Base-by-base conservation (phyloP, 2,797 vertebrate species). In the Spatula clypeata region DNA sequence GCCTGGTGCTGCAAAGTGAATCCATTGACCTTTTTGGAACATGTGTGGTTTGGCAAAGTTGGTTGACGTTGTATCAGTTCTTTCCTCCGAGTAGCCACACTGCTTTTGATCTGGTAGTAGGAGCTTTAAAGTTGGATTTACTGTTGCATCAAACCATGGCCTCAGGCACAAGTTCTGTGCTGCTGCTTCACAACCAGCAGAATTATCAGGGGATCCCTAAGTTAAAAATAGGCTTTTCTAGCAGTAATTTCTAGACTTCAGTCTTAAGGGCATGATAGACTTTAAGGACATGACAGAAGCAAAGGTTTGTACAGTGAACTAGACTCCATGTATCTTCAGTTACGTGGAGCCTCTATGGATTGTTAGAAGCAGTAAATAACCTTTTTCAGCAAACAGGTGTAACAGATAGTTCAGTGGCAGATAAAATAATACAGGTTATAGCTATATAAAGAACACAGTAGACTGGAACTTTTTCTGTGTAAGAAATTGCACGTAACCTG, bases 311-410 rank as follows among this genome's bases (percentile, higher is more conserved):
- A 49, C 66, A 45, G 42, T 67, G 67, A 84, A 42, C 34, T 55
- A 66, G 38, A 34, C 42, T 79, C 13, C 2, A 1, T 69, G 18
- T 69, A 32, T 72, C 34, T 88, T 81, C 51, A 49, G 9, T 90
- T 94, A 75, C 66, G 23, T 34, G 51, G 24, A 75, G 67, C n/a
- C 75, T 94, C 72, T 74, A 71, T 45, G 45, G 72, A 82, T 91
- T 87, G 60, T 72, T 83, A 89, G 85, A 94, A 95, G 91, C 88
- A 83, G 73, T 86, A 95, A 91, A 94, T 93, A 93, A 95, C 70
- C 72, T 86, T 96, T 89, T 79, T 76, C 58, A 44, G 58, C 58
- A 73, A 81, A 79, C 70, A 94, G 58, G 84, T 65, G 36, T 84
- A 84, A 51, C 54, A 73, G 26, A 20, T 90, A 77, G 60, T 86